Evolutionary conservation across 1,140 invertebrate genomes (phyloP), one percentile per base, ranked within the genome.

Genomic region (Nephila pilipes): DNA sequence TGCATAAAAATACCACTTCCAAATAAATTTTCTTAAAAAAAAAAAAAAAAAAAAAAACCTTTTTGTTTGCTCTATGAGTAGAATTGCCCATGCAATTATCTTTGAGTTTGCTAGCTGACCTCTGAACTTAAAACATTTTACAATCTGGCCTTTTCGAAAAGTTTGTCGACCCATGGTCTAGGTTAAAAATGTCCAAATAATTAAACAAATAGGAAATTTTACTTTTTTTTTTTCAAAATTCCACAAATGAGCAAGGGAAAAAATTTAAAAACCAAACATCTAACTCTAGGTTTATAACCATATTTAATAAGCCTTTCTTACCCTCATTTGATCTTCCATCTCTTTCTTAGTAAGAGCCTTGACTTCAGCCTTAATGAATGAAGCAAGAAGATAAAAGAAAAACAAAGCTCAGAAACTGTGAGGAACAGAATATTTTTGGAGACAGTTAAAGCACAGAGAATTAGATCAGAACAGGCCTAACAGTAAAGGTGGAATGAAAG

Each of bases 271-370:
- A 60, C 58, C 22, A 60, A 1, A 18, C 22, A 60, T 20, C 5
- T 60, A 60, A 60, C 18, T 20, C 2, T 58, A 58, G 22, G 85
- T 25, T 46, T 46, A 46, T 5, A 46, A 46, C 46, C 46, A 46
- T 46, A 46, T 10, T 46, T 46, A 32, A 46, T 38, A 58, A 79
- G 57, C 63, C 32, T 29, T 80, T 18, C 94, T 96, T 95, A 96
- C 95, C 95, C 95, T 94, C 91, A 95, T 95, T 92, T 95, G 95
- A 94, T 96, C 95, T 93, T 95, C 95, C 63, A 95, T 94, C 92
- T 96, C 95, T 94, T 95, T 95, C 94, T 95, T 95, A 94, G 93
- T 95, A 85, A 96, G 93, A 75, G 94, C 94, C 94, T 95, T 95
- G 58, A 95, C 94, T 94, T 96, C 95, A 94, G 95, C 95, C 95